Evolutionary conservation across 2,113 vertebrate genomes (phyloP).

Genomic region (Spilogale gracilis): DNA sequence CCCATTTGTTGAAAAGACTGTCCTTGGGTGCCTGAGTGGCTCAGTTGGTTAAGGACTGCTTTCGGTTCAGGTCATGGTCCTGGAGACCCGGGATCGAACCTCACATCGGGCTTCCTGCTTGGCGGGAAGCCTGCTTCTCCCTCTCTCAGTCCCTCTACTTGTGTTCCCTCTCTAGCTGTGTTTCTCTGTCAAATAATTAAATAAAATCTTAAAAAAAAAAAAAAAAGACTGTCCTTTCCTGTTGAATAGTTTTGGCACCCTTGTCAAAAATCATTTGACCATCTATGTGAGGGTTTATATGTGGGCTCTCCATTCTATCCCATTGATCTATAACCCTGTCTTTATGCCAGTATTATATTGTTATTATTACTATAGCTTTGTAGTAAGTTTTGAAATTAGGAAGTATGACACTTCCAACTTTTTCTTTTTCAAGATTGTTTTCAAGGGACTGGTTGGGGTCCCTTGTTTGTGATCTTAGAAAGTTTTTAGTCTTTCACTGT

Average conservation of each 20-base stretch:
- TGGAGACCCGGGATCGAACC: too few relatives aligned
- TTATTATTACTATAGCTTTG: neutral
- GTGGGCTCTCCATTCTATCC: neutral
- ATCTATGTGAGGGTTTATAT: neutral
- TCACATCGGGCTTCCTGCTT: too few relatives aligned
- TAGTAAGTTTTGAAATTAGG: constrained; percentile 23
- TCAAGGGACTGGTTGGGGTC: neutral
- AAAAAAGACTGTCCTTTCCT: neutral
- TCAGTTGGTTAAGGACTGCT: too few relatives aligned
- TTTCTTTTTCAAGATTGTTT: neutral
- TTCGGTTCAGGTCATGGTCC: too few relatives aligned
- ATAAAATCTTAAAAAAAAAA: too few relatives aligned
- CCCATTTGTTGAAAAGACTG: constrained; percentile 19
- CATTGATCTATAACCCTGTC: neutral
- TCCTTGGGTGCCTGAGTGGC: neutral
- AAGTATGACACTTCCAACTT: neutral
- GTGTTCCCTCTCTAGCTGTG: too few relatives aligned
- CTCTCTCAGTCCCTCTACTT: too few relatives aligned
- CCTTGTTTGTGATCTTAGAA: neutral
- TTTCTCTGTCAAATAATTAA: too few relatives aligned
- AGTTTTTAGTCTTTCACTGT: neutral
- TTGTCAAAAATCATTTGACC: neutral
- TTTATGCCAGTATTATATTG: neutral
- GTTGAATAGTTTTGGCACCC: neutral
- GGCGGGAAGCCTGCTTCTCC: too few relatives aligned